These are phyloP conservation scores for Rhinichthys osculus DNA, from an alignment of 2,797 vertebrate species.

Conservation along the genomic window DNA sequence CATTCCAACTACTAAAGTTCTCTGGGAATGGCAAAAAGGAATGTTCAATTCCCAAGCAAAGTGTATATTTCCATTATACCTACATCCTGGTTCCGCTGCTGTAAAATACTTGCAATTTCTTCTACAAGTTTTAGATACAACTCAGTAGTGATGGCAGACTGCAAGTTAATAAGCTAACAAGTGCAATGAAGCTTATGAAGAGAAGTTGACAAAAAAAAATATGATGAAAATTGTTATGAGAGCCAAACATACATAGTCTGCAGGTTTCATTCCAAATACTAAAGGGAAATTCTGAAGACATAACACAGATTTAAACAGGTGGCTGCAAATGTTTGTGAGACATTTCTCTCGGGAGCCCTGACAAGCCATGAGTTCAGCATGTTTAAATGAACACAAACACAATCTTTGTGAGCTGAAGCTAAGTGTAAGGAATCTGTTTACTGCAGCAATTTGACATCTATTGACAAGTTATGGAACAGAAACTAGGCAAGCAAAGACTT, in stretches of 20 bases:
- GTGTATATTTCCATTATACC: slow-evolving; percentile 20
- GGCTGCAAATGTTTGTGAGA: slow-evolving; percentile 40
- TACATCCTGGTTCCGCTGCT: not conserved
- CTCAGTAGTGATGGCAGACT: not conserved
- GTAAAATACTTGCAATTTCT: not conserved
- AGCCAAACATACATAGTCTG: slow-evolving; percentile 31
- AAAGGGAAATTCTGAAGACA: slow-evolving; percentile 45
- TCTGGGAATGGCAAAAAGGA: slow-evolving; percentile 28
- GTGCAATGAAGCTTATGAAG: not conserved
- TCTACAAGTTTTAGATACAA: not conserved
- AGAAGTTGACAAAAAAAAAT: slow-evolving; percentile 21
- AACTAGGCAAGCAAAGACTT: slow-evolving; percentile 79
- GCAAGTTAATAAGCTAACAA: slow-evolving; percentile 3
- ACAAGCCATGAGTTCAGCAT: slow-evolving; percentile 60
- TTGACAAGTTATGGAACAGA: slow-evolving; percentile 72
- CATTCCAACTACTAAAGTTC: not conserved
- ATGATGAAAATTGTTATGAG: slow-evolving; percentile 9
- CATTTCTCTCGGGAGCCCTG: slow-evolving; percentile 28
- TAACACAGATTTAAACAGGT: slow-evolving; percentile 50
- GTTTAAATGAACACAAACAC: slow-evolving; percentile 36
- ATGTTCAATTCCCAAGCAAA: slow-evolving; percentile 18
- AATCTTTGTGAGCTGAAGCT: slow-evolving; percentile 50
- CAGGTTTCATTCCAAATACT: slow-evolving; percentile 26
- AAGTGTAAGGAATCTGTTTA: slow-evolving; percentile 67
- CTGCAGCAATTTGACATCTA: slow-evolving; percentile 67